phyloP scores from a whole-genome alignment of 2,113 vertebrate species.

The Corythaixoides concolor region DNA sequence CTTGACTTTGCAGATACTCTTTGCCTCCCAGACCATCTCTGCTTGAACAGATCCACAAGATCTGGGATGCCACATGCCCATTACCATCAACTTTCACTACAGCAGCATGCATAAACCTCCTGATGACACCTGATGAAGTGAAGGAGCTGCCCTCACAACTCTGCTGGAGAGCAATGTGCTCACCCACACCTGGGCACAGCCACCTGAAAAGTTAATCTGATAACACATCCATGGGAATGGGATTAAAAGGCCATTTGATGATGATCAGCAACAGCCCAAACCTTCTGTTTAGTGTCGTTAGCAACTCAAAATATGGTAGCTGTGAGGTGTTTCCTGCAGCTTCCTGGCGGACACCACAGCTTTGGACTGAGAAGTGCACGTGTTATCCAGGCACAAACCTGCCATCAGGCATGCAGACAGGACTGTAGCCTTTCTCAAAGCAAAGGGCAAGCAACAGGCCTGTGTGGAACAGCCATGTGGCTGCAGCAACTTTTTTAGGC shows the following conservation, averaged over 20 bases:
- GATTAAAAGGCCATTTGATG: background rate
- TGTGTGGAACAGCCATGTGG: rapidly evolving
- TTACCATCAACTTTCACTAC: background rate
- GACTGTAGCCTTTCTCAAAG: background rate
- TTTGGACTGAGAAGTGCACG: rapidly evolving
- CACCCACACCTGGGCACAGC: background rate
- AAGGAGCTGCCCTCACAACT: background rate
- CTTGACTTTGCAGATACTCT: background rate
- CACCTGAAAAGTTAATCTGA: background rate
- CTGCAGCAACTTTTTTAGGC: background rate
- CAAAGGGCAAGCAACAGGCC: background rate
- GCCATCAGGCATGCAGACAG: background rate
- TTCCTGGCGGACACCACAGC: background rate
- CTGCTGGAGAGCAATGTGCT: background rate
- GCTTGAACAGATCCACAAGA: background rate
- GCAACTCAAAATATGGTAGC: background rate
- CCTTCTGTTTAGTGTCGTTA: background rate
- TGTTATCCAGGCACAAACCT: background rate
- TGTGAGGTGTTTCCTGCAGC: background rate
- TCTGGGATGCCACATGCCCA: background rate
- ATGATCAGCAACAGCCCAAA: background rate
- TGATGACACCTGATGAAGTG: rapidly evolving
- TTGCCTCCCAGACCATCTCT: background rate
- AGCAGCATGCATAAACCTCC: background rate
- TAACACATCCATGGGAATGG: background rate